phyloP scores from a whole-genome alignment of 2,113 vertebrate genomes.

The Podarcis cretensis region DNA sequence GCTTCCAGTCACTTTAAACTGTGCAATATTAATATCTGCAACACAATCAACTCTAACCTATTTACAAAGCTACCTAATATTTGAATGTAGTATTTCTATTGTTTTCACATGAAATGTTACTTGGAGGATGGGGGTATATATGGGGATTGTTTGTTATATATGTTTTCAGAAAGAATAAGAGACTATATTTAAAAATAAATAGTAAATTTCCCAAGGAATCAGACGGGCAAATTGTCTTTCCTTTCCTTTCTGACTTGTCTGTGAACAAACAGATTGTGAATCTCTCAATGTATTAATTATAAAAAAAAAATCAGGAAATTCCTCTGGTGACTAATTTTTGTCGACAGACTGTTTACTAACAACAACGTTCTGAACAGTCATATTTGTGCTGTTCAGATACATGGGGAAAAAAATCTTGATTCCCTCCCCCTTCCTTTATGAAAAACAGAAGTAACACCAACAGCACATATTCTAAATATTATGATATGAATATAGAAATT shows the following conservation, averaged over 20 bases:
- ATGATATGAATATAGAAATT: neutral
- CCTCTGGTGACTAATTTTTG: slow-evolving; percentile 6
- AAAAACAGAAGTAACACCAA: neutral
- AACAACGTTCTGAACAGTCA: slow-evolving; percentile 4
- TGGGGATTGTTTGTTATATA: too few species aligned
- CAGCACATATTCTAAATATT: slow-evolving; percentile 1
- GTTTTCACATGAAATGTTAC: too few species aligned
- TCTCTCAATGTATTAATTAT: slow-evolving; percentile 5
- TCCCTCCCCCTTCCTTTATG: neutral
- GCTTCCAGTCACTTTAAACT: too few species aligned
- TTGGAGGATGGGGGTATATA: too few species aligned
- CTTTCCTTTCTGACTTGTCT: neutral
- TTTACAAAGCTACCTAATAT: too few species aligned
- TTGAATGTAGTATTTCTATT: too few species aligned
- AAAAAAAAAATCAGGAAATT: slow-evolving; percentile 13
- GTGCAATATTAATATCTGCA: too few species aligned
- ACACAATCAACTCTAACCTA: too few species aligned
- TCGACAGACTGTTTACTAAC: slow-evolving; percentile 21
- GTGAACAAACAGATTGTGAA: neutral
- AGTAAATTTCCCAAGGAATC: neutral
- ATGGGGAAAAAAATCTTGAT: neutral
- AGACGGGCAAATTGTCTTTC: neutral
- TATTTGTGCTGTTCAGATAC: neutral
- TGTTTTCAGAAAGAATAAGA: too few species aligned
- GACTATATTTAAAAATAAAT: too few species aligned